Base-by-base conservation (phyloP, 2,113 vertebrate species). In the Mesocricetus auratus region DNA sequence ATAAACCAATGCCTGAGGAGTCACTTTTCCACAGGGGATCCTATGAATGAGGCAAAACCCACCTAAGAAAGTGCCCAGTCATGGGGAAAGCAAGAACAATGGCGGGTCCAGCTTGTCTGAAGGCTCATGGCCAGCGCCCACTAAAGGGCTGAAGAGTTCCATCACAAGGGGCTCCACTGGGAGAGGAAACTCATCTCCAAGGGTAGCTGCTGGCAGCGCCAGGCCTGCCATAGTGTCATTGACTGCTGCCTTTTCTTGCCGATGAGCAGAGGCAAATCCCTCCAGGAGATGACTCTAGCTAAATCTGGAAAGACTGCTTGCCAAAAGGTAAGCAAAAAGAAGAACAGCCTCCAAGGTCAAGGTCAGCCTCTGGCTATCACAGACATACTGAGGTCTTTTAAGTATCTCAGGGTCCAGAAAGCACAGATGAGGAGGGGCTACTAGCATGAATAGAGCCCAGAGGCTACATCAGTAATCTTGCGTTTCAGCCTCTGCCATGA, bases 281-380 rank as follows among this genome's bases (percentile, higher is more conserved):
- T 86, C 22, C 10, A 89, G 21, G 22, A 92, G 62, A 77, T 39
- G 87, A 83, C 74, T 79, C 71, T 5, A 90, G 74, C 68, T 91
- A 87, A 91, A 64, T 87, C 69, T 42, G 82, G 9, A 85, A 90
- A 74, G 47, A 53, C 33, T 19, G 88, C 73, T 93, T 91, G 39
- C 62, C 90, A 93, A 69, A 94, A 93, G 13, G 47, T 33, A 93
- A 47, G 47, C 56, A 64, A 64, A 62, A 91, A 86, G 69, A 86
- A 94, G 60, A 74, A 5, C 53, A 69, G 42, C 4, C 64, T 0
- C n/a, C 58, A 91, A 85, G 26, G 15, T 10, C 64, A 50, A 60
- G 22, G 86, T 19, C 64, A 75, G 71, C 50, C 89, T 47, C 69
- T 24, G 62, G 53, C 79, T 73, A 73, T 12, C 71, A 78, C 29